phyloP scores from a whole-genome alignment of 1,140 invertebrate genomes.

The Coboldia fuscipes region DNA sequence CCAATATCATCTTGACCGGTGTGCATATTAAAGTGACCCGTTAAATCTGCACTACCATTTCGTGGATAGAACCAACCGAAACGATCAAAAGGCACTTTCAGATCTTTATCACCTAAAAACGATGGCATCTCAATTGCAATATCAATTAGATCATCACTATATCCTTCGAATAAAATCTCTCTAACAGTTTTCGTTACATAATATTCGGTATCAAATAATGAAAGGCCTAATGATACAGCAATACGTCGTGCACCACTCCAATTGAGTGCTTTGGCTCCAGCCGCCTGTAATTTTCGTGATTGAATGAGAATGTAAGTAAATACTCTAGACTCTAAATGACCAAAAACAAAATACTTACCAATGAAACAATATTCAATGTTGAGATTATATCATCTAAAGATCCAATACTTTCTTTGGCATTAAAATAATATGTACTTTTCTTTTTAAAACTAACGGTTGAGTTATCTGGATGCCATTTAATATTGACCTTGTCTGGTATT shows the following conservation, averaged over 20 bases:
- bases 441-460: constrained; percentile 60
- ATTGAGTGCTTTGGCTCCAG: constrained; percentile 33
- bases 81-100: constrained; percentile 1
- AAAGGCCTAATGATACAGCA: constrained; percentile 29
- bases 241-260: constrained; percentile 29
- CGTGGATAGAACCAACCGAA: constrained; percentile 24
- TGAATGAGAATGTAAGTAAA: constrained; percentile 1
- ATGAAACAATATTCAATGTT: constrained; percentile 60
- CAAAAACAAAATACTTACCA: constrained; percentile 35
- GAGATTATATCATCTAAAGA: constrained; percentile 48
- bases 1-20: constrained; percentile 34
- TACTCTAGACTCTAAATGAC: background rate
- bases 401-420: constrained; percentile 46
- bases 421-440: constrained; percentile 53
- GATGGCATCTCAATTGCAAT: constrained; percentile 32
- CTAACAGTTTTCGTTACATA: constrained; percentile 38
- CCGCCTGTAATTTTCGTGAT: constrained; percentile 30
- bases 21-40: constrained; percentile 50
- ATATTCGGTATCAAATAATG: constrained; percentile 26
- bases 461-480: constrained; percentile 47
- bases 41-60: constrained; percentile 45
- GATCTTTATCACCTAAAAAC: constrained; percentile 11
- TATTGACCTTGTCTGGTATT: constrained; percentile 42
- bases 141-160: constrained; percentile 42
- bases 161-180: constrained; percentile 60